These are phyloP conservation scores for Ageneiosus marmoratus DNA, from an alignment of 2,113 vertebrate species.

Conservation along the genomic window DNA sequence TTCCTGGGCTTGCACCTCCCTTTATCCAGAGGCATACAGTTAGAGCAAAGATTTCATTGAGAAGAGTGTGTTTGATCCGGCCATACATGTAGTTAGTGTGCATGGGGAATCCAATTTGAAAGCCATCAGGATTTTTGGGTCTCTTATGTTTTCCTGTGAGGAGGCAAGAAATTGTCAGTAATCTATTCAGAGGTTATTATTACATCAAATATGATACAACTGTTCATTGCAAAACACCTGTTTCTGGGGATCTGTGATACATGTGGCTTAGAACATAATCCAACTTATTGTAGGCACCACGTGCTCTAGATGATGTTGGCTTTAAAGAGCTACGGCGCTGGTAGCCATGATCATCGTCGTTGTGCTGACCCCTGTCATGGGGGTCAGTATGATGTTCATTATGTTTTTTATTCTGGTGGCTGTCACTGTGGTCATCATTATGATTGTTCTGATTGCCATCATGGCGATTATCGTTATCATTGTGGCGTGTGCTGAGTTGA, in stretches of 20 bases:
- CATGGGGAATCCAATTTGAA: conserved; percentile 77
- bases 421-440: conserved; percentile 19
- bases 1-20: conserved; percentile 63
- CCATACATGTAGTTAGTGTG: conserved; percentile 78
- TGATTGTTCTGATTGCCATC: conserved; percentile 24
- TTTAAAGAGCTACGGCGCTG: conserved; percentile 54
- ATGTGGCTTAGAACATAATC: conserved; percentile 69
- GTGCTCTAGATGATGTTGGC: conserved; percentile 39
- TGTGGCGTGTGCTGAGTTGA: conserved; percentile 26
- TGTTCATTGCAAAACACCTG: conserved; percentile 51
- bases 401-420: conserved; percentile 30
- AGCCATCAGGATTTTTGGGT: conserved; percentile 65
- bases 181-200: not conserved
- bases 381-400: conserved; percentile 28
- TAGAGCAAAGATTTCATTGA: conserved; percentile 72
- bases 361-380: conserved; percentile 26
- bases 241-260: conserved; percentile 60
- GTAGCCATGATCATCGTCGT: conserved; percentile 18
- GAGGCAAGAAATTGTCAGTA: not conserved
- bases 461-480: conserved; percentile 32
- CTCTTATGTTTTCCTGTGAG: conserved; percentile 62
- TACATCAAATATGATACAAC: not conserved
- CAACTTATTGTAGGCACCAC: conserved; percentile 63
- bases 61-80: conserved; percentile 65
- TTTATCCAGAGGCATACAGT: conserved; percentile 75